These are phyloP conservation scores for Pavo muticus DNA, from an alignment of 2,113 vertebrate species.

Conservation along the genomic window DNA sequence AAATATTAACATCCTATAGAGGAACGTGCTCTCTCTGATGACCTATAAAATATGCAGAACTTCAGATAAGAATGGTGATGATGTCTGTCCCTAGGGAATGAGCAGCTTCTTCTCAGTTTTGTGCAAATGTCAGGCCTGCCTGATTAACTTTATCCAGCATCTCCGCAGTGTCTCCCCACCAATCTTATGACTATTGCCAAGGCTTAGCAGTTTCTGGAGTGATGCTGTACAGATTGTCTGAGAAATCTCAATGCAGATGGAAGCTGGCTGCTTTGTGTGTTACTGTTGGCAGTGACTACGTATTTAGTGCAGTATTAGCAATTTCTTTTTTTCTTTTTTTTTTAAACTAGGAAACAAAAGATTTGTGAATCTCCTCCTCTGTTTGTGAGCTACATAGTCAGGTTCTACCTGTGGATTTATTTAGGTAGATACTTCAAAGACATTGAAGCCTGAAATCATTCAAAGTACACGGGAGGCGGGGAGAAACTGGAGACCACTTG, in stretches of 20 bases:
- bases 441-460: neutral
- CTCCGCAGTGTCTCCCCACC: neutral
- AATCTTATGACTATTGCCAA: conserved; percentile 36
- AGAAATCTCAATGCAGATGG: conserved; percentile 57
- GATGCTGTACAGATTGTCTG: conserved; percentile 40
- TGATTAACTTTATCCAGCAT: neutral
- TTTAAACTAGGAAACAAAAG: neutral
- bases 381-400: neutral
- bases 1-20: neutral
- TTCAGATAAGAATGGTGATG: neutral
- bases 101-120: conserved; percentile 6
- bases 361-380: neutral
- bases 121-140: neutral
- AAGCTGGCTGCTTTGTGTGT: conserved; percentile 40
- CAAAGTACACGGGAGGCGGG: neutral
- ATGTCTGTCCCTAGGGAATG: neutral
- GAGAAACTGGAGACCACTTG: neutral
- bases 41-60: neutral
- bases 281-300: conserved; percentile 42
- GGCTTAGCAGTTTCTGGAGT: conserved; percentile 44
- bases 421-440: neutral
- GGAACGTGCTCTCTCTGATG: neutral
- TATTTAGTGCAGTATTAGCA: conserved; percentile 18
- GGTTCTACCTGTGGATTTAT: neutral
- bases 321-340: neutral